Evolutionary conservation across 2,113 vertebrate species (phyloP).

Genomic region (Periophthalmus modestus): DNA sequence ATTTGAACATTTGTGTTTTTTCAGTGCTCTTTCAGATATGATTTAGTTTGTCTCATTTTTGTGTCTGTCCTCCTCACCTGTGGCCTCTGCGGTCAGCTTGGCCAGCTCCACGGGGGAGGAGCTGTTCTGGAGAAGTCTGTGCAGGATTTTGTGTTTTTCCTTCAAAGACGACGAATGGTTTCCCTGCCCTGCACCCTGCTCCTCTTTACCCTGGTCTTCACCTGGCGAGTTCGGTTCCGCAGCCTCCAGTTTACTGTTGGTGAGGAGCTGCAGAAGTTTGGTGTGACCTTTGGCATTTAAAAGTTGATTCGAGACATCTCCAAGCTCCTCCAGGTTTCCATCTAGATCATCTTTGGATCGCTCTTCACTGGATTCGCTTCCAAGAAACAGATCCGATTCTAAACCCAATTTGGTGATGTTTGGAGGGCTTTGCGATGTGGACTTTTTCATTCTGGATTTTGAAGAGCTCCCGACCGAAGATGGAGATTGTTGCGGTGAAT

Average conservation of each 20-base stretch:
- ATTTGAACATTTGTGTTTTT: too few relatives aligned
- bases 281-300: conserved; percentile 91
- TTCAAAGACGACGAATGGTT: conserved; percentile 86
- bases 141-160: conserved; percentile 99
- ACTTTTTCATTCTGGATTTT: conserved; percentile 37
- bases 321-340: conserved; percentile 32
- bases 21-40: too few relatives aligned
- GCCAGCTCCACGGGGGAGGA: conserved; percentile 94
- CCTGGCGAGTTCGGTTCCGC: conserved; percentile 84
- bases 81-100: conserved; percentile 95
- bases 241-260: conserved; percentile 87
- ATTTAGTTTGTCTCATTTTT: too few relatives aligned
- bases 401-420: conserved; percentile 32
- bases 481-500: conserved; percentile 79
- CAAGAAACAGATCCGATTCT: conserved; percentile 47
- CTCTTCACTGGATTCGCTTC: conserved; percentile 62
- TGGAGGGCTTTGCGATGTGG: conserved; percentile 20
- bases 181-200: conserved; percentile 30
- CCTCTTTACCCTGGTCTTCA: conserved; percentile 36
- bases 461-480: conserved; percentile 81
- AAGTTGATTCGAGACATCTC: conserved; percentile 81
- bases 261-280: conserved; percentile 95
- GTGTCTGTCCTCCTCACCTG: conserved; percentile 84
- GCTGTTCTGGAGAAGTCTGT: conserved; percentile 96
- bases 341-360: conserved; percentile 71